These are phyloP conservation scores for Chrysomallon squamiferum DNA, from an alignment of 1,140 invertebrate species.

Conservation along the genomic window DNA sequence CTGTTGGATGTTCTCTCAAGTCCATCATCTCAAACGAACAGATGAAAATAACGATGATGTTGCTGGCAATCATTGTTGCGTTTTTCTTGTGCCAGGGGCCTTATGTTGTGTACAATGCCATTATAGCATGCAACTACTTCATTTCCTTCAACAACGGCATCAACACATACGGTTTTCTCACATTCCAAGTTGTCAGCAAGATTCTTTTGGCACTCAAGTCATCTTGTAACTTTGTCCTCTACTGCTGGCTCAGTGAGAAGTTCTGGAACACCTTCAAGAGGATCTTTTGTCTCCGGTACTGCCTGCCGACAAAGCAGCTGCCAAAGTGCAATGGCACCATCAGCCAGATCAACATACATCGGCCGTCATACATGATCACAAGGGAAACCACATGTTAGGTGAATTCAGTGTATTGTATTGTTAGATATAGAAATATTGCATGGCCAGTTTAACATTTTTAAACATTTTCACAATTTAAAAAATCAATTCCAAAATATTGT, in stretches of 20 bases:
- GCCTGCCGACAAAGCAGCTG: slow-evolving; percentile 15
- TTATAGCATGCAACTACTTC: slow-evolving; percentile 65
- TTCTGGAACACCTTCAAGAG: slow-evolving; percentile 77
- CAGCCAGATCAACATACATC: slow-evolving; percentile 27
- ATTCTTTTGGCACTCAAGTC: slow-evolving; percentile 75
- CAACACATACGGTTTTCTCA: not conserved
- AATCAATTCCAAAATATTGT: no score
- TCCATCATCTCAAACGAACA: slow-evolving; percentile 70
- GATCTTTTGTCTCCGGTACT: slow-evolving; percentile 67
- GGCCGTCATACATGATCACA: slow-evolving; percentile 41
- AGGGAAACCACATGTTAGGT: slow-evolving; percentile 43
- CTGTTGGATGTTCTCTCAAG: slow-evolving; percentile 36
- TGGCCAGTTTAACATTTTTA: no score
- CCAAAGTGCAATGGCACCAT: slow-evolving; percentile 18
- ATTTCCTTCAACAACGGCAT: not conserved
- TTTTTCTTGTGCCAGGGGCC: slow-evolving; percentile 79
- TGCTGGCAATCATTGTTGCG: slow-evolving; percentile 76
- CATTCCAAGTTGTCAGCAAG: slow-evolving; percentile 63
- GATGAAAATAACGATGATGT: slow-evolving; percentile 74
- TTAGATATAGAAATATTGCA: no score
- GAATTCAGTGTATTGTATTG: slow-evolving; percentile 7
- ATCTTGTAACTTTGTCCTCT: slow-evolving; percentile 76
- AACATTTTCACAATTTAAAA: no score
- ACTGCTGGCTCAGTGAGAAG: slow-evolving; percentile 79
- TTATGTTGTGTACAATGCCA: slow-evolving; percentile 62